phyloP scores from a whole-genome alignment of 2,888 invertebrate genomes.

The Tuta absoluta region DNA sequence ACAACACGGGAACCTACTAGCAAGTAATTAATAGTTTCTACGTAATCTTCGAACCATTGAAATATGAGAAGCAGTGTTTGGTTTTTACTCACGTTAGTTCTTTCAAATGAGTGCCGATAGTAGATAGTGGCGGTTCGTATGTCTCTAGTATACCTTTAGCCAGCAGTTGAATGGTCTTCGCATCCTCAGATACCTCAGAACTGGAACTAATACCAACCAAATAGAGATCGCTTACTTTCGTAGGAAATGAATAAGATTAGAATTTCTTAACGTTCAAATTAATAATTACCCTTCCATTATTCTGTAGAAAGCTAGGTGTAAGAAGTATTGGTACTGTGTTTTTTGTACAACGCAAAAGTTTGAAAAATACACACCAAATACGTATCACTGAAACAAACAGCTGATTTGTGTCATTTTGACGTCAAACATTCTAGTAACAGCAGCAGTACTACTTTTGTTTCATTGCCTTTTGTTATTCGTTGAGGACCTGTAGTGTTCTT shows the following conservation, averaged over 20 bases:
- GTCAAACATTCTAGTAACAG: background rate
- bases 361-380: background rate
- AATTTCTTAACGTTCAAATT: background rate
- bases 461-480: background rate
- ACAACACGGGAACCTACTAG: background rate
- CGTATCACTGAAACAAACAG: background rate
- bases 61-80: background rate
- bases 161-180: constrained; percentile 60
- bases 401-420: background rate
- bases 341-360: background rate
- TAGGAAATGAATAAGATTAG: background rate
- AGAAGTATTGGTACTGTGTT: background rate
- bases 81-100: constrained; percentile 70
- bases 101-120: constrained; percentile 71
- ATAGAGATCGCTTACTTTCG: background rate
- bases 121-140: constrained; percentile 72
- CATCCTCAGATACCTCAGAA: constrained; percentile 48
- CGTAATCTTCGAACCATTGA: background rate
- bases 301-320: background rate
- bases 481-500: background rate
- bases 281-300: constrained; percentile 13
- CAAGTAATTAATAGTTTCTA: background rate
- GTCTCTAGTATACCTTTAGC: constrained; percentile 70
- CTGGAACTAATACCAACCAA: constrained; percentile 8
- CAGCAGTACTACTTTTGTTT: background rate